Evolutionary conservation across 2,888 invertebrate species (phyloP).

Genomic region (Pelosia muscerda): DNA sequence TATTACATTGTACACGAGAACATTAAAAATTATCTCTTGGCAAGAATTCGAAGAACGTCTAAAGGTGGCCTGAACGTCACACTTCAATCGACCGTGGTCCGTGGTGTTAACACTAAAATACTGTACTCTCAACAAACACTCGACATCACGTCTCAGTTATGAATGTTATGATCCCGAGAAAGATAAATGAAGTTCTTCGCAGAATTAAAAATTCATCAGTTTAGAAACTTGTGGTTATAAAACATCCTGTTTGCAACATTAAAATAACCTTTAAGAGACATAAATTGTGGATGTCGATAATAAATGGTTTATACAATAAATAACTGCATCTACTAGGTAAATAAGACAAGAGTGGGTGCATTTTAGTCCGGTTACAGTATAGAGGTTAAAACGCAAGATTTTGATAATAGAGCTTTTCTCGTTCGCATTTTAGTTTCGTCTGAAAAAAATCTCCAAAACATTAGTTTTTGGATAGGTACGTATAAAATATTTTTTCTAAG

Average conservation of each 20-base stretch:
- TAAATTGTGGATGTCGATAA: conserved; percentile 56
- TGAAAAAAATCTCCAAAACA: background rate
- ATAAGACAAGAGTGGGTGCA: conserved; percentile 46
- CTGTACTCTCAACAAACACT: conserved; percentile 58
- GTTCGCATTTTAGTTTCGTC: no score
- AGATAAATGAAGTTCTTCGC: conserved; percentile 66
- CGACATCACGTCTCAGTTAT: conserved; percentile 44
- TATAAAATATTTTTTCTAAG: background rate
- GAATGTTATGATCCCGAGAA: conserved; percentile 62
- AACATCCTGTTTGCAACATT: conserved; percentile 34
- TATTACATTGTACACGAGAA: conserved; percentile 33
- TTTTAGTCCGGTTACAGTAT: conserved; percentile 22
- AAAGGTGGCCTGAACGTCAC: conserved; percentile 55
- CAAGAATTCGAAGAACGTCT: conserved; percentile 55
- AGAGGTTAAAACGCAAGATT: conserved; percentile 29
- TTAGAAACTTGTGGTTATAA: conserved; percentile 36
- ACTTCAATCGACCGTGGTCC: conserved; percentile 62
- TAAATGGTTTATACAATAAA: conserved; percentile 56
- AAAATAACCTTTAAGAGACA: conserved; percentile 38
- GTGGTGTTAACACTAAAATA: conserved; percentile 63
- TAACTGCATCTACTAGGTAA: conserved; percentile 45
- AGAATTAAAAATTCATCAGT: conserved; percentile 58
- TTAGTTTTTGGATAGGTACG: background rate
- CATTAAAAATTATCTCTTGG: conserved; percentile 43
- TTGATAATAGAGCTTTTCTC: background rate